These are phyloP conservation scores for Dendrolimus pini DNA, from an alignment of 2,888 invertebrate genomes.

Conservation along the genomic window DNA sequence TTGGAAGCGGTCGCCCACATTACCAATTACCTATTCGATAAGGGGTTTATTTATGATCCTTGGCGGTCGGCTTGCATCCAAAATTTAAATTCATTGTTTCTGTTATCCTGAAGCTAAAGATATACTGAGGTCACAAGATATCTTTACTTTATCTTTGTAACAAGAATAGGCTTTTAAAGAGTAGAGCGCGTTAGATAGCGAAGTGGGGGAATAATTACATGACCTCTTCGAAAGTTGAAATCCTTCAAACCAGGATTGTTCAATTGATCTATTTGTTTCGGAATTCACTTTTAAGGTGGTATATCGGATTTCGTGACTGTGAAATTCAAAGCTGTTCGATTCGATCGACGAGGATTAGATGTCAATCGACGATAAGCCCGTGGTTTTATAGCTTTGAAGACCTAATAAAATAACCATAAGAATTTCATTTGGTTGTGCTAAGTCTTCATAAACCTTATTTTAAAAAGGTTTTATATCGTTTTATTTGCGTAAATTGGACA, in stretches of 20 bases:
- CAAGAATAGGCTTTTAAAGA: slow-evolving; percentile 73
- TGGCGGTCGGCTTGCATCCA: slow-evolving; percentile 34
- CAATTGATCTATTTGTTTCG: slow-evolving; percentile 38
- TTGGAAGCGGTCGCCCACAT: slow-evolving; percentile 62
- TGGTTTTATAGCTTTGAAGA: slow-evolving; percentile 40
- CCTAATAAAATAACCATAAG: slow-evolving; percentile 38
- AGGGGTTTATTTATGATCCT: slow-evolving; percentile 63
- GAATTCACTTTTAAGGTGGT: slow-evolving; percentile 29
- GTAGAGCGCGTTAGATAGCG: slow-evolving; percentile 38
- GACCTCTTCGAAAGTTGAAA: slow-evolving; percentile 50
- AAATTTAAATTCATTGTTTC: slow-evolving; percentile 75
- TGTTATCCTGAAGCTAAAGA: slow-evolving; percentile 65
- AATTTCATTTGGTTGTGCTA: slow-evolving; percentile 22
- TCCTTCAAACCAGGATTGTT: slow-evolving; percentile 26
- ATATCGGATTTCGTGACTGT: slow-evolving; percentile 46
- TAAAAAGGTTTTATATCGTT: slow-evolving; percentile 12
- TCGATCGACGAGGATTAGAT: slow-evolving; percentile 40
- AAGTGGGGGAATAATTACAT: slow-evolving; percentile 49
- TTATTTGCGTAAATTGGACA: too few relatives aligned
- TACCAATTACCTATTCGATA: slow-evolving; percentile 72
- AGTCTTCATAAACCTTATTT: slow-evolving; percentile 2
- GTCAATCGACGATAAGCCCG: slow-evolving; percentile 34
- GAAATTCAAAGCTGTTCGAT: slow-evolving; percentile 27
- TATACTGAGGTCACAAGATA: slow-evolving; percentile 65
- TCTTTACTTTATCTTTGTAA: slow-evolving; percentile 61